Evolutionary conservation across 2,888 invertebrate species (phyloP).

Genomic region (Xestia xanthographa): DNA sequence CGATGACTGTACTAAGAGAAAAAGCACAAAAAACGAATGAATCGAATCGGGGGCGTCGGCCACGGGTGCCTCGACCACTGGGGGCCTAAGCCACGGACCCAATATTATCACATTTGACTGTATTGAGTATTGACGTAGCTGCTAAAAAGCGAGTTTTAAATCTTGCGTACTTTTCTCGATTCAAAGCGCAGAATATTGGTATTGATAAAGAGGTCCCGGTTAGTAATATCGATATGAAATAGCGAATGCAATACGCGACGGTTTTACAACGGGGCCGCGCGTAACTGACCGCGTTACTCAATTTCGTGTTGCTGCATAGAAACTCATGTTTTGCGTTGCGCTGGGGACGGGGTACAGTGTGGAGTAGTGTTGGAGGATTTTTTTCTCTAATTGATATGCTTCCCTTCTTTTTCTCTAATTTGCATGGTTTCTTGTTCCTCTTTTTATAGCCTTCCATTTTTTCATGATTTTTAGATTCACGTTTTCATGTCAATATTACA

Average conservation of each 20-base stretch:
- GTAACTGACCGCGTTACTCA: conserved; percentile 61
- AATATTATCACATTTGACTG: background rate
- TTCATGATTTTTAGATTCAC: background rate
- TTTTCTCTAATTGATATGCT: background rate
- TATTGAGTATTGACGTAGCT: conserved; percentile 8
- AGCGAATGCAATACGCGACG: conserved; percentile 35
- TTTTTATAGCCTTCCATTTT: background rate
- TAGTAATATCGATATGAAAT: conserved; percentile 45
- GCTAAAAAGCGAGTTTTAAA: conserved; percentile 13
- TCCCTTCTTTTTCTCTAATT: background rate
- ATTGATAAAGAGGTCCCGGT: conserved; percentile 1
- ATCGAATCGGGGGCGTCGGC: no score
- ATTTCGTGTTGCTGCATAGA: conserved; percentile 54
- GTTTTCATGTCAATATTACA: background rate
- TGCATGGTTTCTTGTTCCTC: background rate
- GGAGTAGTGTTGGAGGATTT: background rate
- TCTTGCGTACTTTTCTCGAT: conserved; percentile 1
- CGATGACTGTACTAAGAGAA: no score
- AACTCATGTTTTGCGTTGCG: conserved; percentile 34
- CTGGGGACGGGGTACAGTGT: background rate
- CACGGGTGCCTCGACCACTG: no score
- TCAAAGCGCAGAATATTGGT: conserved; percentile 15
- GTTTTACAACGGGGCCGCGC: conserved; percentile 33
- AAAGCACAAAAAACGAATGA: no score
- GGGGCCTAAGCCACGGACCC: no score